Percentiles rank a stretch among this genome's conserved stretches.
phyloP scores from a whole-genome alignment of 2,888 invertebrate genomes.

The Pyrocoelia pectoralis region DNA sequence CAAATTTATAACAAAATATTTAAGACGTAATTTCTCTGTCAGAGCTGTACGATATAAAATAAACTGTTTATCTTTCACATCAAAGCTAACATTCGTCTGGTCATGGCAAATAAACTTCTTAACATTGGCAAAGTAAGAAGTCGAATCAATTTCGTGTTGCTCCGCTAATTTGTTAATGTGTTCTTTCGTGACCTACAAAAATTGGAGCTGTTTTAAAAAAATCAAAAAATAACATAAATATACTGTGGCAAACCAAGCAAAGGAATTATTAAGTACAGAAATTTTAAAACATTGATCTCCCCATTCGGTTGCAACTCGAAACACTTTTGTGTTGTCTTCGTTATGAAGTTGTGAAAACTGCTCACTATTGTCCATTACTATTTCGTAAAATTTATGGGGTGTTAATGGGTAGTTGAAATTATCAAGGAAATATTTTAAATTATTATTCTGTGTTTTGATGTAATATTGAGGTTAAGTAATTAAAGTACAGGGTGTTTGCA shows the following conservation, averaged over 20 bases:
- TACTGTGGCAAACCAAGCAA: slow-evolving; percentile 37
- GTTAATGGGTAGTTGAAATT: too few relatives aligned
- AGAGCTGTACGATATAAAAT: slow-evolving; percentile 32
- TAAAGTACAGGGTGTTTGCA: too few relatives aligned
- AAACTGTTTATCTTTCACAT: slow-evolving; percentile 35
- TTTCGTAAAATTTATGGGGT: too few relatives aligned
- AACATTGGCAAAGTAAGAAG: slow-evolving; percentile 38
- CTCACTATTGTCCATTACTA: background rate
- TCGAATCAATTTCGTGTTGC: slow-evolving; percentile 32
- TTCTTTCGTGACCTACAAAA: slow-evolving; percentile 37
- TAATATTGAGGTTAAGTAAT: too few relatives aligned
- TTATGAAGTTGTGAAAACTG: slow-evolving; percentile 19
- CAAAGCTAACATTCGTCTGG: slow-evolving; percentile 23
- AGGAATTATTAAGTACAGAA: slow-evolving; percentile 26
- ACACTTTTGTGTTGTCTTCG: slow-evolving; percentile 27
- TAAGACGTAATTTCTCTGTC: slow-evolving; percentile 32
- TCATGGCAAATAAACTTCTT: slow-evolving; percentile 27
- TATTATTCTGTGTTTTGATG: too few relatives aligned
- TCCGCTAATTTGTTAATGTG: slow-evolving; percentile 34
- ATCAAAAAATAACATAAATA: background rate
- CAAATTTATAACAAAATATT: slow-evolving; percentile 39
- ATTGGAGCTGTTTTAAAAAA: background rate
- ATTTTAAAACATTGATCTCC: slow-evolving; percentile 29
- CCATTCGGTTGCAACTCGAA: slow-evolving; percentile 36
- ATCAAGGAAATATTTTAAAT: too few relatives aligned